These are phyloP conservation scores for Neuroterus valhalla DNA, from an alignment of 1,140 invertebrate genomes.

Conservation along the genomic window DNA sequence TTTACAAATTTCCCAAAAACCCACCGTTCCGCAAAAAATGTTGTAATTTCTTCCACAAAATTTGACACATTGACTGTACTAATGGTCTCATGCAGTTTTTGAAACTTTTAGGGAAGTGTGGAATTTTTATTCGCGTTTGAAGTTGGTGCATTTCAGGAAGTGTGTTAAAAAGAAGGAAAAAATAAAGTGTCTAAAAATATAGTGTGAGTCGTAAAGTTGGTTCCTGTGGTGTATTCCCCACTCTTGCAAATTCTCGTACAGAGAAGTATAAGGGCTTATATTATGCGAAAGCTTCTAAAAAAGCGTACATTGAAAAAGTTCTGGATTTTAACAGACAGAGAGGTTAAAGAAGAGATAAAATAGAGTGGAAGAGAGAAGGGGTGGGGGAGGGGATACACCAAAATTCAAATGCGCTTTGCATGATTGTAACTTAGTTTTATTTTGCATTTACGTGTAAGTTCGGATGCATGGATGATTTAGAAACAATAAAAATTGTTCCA, in stretches of 20 bases:
- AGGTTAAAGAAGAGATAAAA: neutral
- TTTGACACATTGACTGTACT: too few species aligned
- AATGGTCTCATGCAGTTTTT: too few species aligned
- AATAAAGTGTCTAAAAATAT: neutral
- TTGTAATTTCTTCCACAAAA: too few species aligned
- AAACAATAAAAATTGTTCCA: slow-evolving; percentile 20
- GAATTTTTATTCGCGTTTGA: too few species aligned
- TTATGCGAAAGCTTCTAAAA: slow-evolving; percentile 63
- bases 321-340: slow-evolving; percentile 12
- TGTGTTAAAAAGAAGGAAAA: neutral
- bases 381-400: neutral
- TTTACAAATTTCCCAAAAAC: too few species aligned
- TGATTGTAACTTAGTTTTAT: slow-evolving; percentile 7
- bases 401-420: slow-evolving; percentile 18
- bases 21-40: too few species aligned
- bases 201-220: slow-evolving; percentile 47
- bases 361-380: slow-evolving; percentile 15
- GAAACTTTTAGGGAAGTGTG: too few species aligned
- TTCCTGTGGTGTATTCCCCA: slow-evolving; percentile 46
- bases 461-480: slow-evolving; percentile 23
- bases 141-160: neutral
- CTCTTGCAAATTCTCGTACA: slow-evolving; percentile 56
- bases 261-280: slow-evolving; percentile 50
- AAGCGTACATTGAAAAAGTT: slow-evolving; percentile 62
- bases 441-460: slow-evolving; percentile 12